Conservation (phyloP, 2,113 vertebrate species). For the Heteronetta atricapilla region DNA sequence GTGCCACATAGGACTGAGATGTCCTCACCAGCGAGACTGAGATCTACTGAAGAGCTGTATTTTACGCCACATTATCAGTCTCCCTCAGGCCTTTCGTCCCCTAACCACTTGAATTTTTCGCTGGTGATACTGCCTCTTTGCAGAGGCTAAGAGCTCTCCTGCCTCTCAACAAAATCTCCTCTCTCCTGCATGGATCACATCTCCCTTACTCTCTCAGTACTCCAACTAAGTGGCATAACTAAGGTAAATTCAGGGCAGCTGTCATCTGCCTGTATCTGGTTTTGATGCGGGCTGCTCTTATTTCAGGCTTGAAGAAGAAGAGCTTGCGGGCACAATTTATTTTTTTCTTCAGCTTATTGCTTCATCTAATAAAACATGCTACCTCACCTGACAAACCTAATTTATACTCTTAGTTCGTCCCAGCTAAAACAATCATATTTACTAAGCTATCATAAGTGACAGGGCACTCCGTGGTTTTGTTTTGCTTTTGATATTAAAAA, state of each 20-base stretch:
- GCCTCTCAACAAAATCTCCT: neutral
- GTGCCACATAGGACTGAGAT: neutral
- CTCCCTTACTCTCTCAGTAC: neutral
- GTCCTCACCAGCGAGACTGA: neutral
- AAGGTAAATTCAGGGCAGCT: neutral
- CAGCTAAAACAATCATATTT: neutral
- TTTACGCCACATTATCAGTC: neutral
- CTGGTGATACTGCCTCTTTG: neutral
- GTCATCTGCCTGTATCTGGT: neutral
- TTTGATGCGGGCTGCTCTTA: neutral
- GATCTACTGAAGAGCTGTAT: neutral
- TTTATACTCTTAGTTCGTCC: neutral
- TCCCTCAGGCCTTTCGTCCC: neutral
- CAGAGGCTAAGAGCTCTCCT: neutral
- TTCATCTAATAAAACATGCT: neutral
- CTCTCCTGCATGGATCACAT: neutral
- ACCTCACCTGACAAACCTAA: neutral
- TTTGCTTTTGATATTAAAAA: neutral
- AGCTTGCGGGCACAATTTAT: neutral
- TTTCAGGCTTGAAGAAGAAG: neutral
- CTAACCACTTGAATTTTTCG: neutral
- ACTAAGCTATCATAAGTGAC: neutral
- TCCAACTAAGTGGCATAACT: neutral
- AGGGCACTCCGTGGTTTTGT: neutral
- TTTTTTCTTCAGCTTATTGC: neutral